These are phyloP conservation scores for Ectemnius continuus DNA, from an alignment of 2,888 invertebrate species.

Conservation along the genomic window DNA sequence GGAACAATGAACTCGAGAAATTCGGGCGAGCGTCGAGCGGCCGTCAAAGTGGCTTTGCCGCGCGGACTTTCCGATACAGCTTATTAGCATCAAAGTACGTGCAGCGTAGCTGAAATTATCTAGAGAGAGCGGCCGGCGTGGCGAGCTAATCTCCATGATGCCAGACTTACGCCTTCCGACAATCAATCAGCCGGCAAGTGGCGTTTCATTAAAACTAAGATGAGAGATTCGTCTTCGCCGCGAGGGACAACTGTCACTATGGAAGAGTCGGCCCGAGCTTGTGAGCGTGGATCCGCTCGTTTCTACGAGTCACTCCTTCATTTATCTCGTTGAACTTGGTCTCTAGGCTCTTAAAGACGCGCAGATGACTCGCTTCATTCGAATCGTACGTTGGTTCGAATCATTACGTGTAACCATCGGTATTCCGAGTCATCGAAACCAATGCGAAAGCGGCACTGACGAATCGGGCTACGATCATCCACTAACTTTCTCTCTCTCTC, in stretches of 20 bases:
- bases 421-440: not conserved
- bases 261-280: too few species aligned
- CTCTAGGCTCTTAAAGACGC: not conserved
- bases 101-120: not conserved
- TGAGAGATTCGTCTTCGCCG: too few species aligned
- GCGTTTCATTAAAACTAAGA: too few species aligned
- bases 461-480: not conserved
- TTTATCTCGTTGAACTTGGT: too few species aligned
- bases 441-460: not conserved
- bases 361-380: not conserved
- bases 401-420: conserved; percentile 1
- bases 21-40: not conserved
- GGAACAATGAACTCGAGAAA: too few species aligned
- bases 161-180: not conserved
- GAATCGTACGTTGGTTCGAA: not conserved
- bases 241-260: too few species aligned
- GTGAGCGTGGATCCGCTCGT: too few species aligned
- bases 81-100: not conserved
- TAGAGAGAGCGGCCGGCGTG: not conserved
- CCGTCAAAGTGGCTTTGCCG: not conserved
- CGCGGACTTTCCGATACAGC: not conserved
- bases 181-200: not conserved
- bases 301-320: too few species aligned
- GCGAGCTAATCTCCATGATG: not conserved
- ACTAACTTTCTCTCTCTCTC: not conserved